phyloP scores from a whole-genome alignment of 2,888 invertebrate genomes.

The Acanthosepion esculentum region DNA sequence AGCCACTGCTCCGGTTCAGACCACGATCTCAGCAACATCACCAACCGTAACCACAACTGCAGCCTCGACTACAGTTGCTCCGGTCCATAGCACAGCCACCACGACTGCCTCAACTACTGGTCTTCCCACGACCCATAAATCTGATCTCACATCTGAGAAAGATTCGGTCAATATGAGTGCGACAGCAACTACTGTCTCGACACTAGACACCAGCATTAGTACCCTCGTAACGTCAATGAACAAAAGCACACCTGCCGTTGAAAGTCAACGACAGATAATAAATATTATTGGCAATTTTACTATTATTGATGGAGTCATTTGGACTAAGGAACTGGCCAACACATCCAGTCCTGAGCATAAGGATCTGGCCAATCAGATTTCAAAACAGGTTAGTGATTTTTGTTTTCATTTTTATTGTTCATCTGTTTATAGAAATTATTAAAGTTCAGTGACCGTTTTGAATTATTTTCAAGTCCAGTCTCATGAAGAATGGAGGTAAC shows the following conservation, averaged over 20 bases:
- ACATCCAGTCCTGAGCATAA: conserved; percentile 44
- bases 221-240: not conserved
- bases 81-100: not conserved
- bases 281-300: conserved; percentile 42
- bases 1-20: not conserved
- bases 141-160: not conserved
- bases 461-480: too few relatives aligned
- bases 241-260: not conserved
- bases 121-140: not conserved
- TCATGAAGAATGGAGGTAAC: too few relatives aligned
- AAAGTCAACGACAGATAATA: not conserved
- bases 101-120: not conserved
- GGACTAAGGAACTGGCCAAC: conserved; percentile 44
- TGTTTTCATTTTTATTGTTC: not conserved
- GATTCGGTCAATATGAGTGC: not conserved
- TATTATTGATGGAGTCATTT: conserved; percentile 46
- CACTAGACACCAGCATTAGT: not conserved
- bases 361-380: not conserved
- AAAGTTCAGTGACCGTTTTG: too few relatives aligned
- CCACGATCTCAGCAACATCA: not conserved
- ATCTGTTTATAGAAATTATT: too few relatives aligned
- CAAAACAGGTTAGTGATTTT: not conserved
- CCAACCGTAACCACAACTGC: not conserved
- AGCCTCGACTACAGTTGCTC: not conserved
- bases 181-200: not conserved